phyloP scores from a whole-genome alignment of 2,113 vertebrate genomes.

The Herpailurus yagouaroundi region DNA sequence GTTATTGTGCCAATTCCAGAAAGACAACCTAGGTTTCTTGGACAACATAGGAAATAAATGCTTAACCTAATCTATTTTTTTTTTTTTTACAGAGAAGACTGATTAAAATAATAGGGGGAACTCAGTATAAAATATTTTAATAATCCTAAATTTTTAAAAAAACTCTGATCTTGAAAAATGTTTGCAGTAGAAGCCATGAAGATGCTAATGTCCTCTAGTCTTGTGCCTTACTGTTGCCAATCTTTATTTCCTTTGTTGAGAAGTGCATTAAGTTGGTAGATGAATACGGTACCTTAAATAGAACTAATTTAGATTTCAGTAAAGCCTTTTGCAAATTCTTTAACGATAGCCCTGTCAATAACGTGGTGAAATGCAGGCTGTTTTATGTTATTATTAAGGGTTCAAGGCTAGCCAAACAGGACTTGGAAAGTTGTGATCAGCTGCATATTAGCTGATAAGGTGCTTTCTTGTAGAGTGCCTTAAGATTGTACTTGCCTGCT shows the following conservation, averaged over 20 bases:
- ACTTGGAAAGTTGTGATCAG: slow-evolving; percentile 54
- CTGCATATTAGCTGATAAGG: slow-evolving; percentile 48
- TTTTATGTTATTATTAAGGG: slow-evolving; percentile 41
- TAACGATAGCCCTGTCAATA: slow-evolving; percentile 42
- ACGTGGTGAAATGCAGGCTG: background rate
- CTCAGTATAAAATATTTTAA: slow-evolving; percentile 31
- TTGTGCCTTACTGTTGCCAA: background rate
- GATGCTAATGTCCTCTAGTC: background rate
- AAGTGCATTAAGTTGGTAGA: slow-evolving; percentile 4
- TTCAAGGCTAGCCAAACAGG: slow-evolving; percentile 44
- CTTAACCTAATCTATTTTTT: background rate
- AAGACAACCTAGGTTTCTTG: slow-evolving; percentile 46
- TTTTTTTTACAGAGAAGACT: slow-evolving; percentile 38
- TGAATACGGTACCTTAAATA: background rate
- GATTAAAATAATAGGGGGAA: slow-evolving; percentile 39
- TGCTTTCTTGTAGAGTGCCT: slow-evolving; percentile 22
- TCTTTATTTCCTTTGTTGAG: slow-evolving; percentile 45
- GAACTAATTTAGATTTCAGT: slow-evolving; percentile 55
- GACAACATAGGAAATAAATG: slow-evolving; percentile 38
- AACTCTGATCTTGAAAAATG: background rate
- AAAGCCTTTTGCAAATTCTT: slow-evolving; percentile 56
- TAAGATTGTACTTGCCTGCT: background rate
- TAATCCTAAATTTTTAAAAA: background rate
- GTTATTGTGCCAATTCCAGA: background rate
- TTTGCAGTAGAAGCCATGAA: background rate